Base-by-base conservation (phyloP, 2,888 invertebrate genomes). In the Epinotia demarniana region DNA sequence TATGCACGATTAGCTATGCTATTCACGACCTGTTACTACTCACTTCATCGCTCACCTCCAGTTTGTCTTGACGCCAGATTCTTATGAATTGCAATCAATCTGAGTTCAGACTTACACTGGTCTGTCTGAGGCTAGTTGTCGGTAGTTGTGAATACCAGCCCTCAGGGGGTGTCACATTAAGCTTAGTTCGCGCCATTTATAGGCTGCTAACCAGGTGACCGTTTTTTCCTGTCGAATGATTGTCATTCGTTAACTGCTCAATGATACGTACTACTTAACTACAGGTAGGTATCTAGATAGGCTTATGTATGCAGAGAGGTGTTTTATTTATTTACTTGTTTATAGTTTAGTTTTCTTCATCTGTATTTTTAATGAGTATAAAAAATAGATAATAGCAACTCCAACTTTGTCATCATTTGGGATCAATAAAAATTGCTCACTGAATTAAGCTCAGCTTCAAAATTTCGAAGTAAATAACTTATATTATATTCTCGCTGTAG, bases 121-220 rank as follows among this genome's bases (percentile, higher is more conserved):
- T 53, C 6, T 6, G 5, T 0, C 6, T n/a, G n/a, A 53, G 53
- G n/a, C n/a, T 53, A 53, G 53, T n/a, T 53, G 53, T 53, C n/a
- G 13, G n/a, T 53, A 53, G n/a, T 53, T n/a, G 8, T n/a, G 53
- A 16, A 53, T n/a, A 53, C 58, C 49, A 60, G 60, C 11, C 11
- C 74, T 49, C 74, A 12, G 46, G 74, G 64, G 69, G 33, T 49
- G 55, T 43, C 46, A 16, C 74, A 72, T 72, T 68, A 76, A 67
- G 72, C 72, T 46, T 68, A 57, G 55, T 67, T 67, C 61, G 67
- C 66, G 43, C 43, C 72, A 63, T 73, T 73, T 73, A 16, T 69
- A 69, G 62, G 27, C 68, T 23, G 9, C 53, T 6, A 62, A 13
- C 23, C 62, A 55, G 60, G 66, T 18, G 63, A 58, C 23, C 27